Percentiles rank a stretch among this genome's conserved stretches.
Evolutionary conservation across 2,797 vertebrate species (phyloP).

Genomic region (Thunnus albacares): DNA sequence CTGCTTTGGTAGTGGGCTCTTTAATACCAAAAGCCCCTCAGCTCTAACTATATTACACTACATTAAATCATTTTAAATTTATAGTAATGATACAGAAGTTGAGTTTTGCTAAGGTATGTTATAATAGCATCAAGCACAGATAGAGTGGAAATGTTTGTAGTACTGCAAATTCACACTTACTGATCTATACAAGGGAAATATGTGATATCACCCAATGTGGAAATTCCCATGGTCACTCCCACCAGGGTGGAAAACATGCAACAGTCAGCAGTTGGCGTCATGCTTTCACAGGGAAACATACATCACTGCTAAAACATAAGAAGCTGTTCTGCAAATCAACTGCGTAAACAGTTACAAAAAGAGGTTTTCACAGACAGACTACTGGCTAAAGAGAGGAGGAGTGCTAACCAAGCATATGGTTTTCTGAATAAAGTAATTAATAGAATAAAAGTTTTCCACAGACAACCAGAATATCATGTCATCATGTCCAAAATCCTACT

Average conservation of each 20-base stretch:
- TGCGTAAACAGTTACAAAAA: not conserved
- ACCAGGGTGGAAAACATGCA: slow-evolving; percentile 12
- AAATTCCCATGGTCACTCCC: not conserved
- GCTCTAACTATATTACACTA: too few species aligned
- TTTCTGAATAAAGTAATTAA: not conserved
- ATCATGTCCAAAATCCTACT: too few species aligned
- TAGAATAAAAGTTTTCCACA: not conserved
- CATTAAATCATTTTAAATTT: too few species aligned
- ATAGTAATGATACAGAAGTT: too few species aligned
- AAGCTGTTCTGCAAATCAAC: slow-evolving; percentile 12
- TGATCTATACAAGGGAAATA: not conserved
- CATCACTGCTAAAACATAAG: not conserved
- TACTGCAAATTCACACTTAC: too few species aligned
- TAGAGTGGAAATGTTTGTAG: too few species aligned
- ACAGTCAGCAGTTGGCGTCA: not conserved
- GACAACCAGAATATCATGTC: not conserved
- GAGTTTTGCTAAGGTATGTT: too few species aligned
- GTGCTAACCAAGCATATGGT: not conserved
- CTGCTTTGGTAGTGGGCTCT: not conserved
- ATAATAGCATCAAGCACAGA: too few species aligned
- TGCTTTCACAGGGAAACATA: not conserved
- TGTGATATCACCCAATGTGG: not conserved
- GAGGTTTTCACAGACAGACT: not conserved
- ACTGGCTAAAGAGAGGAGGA: not conserved
- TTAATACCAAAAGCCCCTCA: too few species aligned